A percentile compares a stretch with the other conserved stretches of the same genome.
phyloP scores from a whole-genome alignment of 2,113 vertebrate species.

The Myotis davidii region DNA sequence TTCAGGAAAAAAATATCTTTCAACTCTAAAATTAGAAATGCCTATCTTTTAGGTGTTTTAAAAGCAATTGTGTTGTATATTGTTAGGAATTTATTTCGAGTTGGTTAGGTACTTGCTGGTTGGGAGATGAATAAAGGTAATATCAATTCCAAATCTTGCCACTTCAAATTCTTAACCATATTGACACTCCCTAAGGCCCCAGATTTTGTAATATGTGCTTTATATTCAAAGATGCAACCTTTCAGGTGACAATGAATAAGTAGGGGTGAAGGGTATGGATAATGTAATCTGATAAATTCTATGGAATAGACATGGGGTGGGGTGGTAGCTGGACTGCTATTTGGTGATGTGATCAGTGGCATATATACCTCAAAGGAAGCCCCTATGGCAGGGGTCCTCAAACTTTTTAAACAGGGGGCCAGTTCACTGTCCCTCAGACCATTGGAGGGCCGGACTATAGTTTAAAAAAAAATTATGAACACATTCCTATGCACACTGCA shows the following conservation, averaged over 20 bases:
- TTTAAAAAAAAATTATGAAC: too few relatives aligned
- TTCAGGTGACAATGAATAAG: neutral
- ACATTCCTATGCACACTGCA: too few relatives aligned
- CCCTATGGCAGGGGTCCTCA: neutral
- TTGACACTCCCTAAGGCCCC: neutral
- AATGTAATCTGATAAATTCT: neutral
- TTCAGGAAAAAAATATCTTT: neutral
- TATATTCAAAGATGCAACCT: neutral
- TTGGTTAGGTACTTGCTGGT: neutral
- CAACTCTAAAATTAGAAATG: neutral
- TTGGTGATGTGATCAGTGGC: neutral
- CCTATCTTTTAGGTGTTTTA: neutral
- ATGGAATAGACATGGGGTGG: fast-evolving
- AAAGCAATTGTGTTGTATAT: neutral
- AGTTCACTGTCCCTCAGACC: too few relatives aligned
- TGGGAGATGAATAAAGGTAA: neutral
- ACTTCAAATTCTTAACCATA: neutral
- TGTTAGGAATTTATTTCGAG: neutral
- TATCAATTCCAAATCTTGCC: neutral
- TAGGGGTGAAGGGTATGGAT: neutral
- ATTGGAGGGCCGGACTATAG: too few relatives aligned
- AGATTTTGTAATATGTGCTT: neutral
- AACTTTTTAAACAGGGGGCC: too few relatives aligned
- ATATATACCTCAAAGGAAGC: neutral
- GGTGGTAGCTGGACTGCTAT: neutral